A percentile compares a stretch with the other conserved stretches of the same genome.
These are phyloP conservation scores for Aulostomus chinensis DNA, from an alignment of 2,797 vertebrate genomes.

Conservation along the genomic window DNA sequence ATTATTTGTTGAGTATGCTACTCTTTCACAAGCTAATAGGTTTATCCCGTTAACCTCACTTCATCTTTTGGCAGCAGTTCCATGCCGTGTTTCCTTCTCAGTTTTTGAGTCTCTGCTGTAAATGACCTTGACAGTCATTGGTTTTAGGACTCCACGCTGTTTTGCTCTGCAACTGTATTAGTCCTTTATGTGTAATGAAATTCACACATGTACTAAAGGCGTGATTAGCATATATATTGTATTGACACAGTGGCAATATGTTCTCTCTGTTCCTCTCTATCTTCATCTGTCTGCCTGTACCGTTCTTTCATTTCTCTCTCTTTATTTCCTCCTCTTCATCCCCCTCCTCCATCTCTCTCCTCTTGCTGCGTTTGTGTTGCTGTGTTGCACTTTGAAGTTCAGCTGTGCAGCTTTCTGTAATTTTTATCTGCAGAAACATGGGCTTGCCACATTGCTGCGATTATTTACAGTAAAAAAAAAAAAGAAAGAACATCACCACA, in stretches of 20 bases:
- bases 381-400: no score
- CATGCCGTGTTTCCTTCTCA: neutral
- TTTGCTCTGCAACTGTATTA: constrained; percentile 42
- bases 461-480: neutral
- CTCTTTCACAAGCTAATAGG: no score
- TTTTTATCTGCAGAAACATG: no score
- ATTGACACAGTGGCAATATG: constrained; percentile 71
- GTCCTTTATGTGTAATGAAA: constrained; percentile 65
- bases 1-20: no score
- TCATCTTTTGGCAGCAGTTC: constrained; percentile 10
- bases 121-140: constrained; percentile 61
- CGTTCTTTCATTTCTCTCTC: constrained; percentile 25
- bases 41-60: neutral
- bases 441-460: no score
- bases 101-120: constrained; percentile 19
- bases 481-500: no score
- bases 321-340: constrained; percentile 3
- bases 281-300: constrained; percentile 29
- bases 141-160: constrained; percentile 26
- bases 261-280: constrained; percentile 30
- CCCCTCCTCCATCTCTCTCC: no score
- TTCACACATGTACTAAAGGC: constrained; percentile 66
- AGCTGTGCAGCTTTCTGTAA: no score
- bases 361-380: no score
- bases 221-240: constrained; percentile 79